Evolutionary conservation across 2,888 invertebrate species (phyloP), one percentile per base, ranked within the genome.

Genomic region (Drosophila meridiana): DNA sequence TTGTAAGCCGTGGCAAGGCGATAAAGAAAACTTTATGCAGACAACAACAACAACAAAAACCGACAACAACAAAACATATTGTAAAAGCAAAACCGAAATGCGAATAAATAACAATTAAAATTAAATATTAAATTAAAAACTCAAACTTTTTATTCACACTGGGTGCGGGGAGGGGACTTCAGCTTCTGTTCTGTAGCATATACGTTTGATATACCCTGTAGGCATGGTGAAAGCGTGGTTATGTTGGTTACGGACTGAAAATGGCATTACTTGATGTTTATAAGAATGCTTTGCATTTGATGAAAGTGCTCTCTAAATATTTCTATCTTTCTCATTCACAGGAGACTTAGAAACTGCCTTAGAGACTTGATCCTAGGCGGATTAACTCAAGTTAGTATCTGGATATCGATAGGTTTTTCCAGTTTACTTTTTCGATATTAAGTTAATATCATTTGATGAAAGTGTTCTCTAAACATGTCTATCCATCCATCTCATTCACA

Each of bases 51-150:
- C 9, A 52, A 34, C 13, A 47, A 47, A 0, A 28, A 13, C 3
- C 7, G 32, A 48, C 30, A 50, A 50, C 34, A 52, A 9, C 34
- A 73, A 73, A 80, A 66, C 70, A 78, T 89, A 89, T 89, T 86
- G 85, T 85, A 82, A 89, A 73, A 87, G 69, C 76, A 79, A 87
- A 52, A 73, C 74, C 69, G 73, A 89, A 85, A 79, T 80, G 88
- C 89, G 90, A 85, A 85, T 89, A 84, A 89, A 84, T 77, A 89
- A 89, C 73, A 84, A 87, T 84, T 84, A 84, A 82, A 85, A 89
- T 89, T 87, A 84, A 84, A 89, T 84, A 89, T 89, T 89, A 84
- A 85, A 89, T 87, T 68, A 53, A 78, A 80, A 76, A 20, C 47
- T 30, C 28, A 7, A 47, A 42, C 40, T 42, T 30, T 79, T 77